Conservation (phyloP, 2,113 vertebrate genomes). For the Oreamnos americanus region DNA sequence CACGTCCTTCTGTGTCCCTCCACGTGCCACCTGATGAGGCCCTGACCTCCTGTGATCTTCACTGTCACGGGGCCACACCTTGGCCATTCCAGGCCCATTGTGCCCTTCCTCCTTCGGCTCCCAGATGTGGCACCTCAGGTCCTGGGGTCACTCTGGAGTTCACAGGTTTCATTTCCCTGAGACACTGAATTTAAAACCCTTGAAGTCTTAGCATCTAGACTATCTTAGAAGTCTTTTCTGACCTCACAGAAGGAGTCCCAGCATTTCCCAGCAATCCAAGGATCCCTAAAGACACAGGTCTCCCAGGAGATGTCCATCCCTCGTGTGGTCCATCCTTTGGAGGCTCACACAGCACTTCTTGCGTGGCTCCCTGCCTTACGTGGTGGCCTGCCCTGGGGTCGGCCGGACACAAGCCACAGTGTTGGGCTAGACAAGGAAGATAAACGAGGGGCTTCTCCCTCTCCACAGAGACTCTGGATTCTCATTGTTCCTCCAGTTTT, state of each 20-base stretch:
- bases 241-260: not conserved
- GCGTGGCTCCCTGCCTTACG: fast-evolving
- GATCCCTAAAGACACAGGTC: not conserved
- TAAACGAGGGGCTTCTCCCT: not conserved
- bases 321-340: not conserved
- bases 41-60: not conserved
- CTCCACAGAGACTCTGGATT: not conserved
- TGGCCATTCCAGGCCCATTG: not conserved
- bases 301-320: not conserved
- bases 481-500: constrained; percentile 14
- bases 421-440: not conserved
- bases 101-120: not conserved
- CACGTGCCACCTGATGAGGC: not conserved
- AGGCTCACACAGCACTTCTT: not conserved
- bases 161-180: not conserved
- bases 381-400: not conserved
- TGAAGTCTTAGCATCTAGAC: not conserved
- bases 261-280: not conserved
- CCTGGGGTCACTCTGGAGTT: not conserved
- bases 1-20: not conserved
- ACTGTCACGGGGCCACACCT: not conserved
- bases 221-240: not conserved
- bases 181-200: not conserved
- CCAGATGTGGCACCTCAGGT: not conserved
- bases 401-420: not conserved